Evolutionary conservation across 2,888 invertebrate species (phyloP), one percentile per base, ranked within the genome.

Genomic region (Herminia tarsipennalis): DNA sequence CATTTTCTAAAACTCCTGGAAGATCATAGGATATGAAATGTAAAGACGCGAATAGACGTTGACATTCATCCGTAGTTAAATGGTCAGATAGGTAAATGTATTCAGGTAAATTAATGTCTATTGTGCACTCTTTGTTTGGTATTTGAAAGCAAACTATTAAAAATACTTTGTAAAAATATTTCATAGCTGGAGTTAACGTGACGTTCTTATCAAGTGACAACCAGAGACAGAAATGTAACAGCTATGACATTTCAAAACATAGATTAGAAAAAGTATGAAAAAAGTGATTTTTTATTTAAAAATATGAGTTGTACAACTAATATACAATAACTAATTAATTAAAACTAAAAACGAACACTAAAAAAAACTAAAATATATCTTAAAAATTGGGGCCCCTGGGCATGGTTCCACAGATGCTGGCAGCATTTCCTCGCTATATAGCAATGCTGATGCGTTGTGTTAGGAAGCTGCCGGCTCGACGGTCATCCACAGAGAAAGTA

Each of bases 61-160:
- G 85, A 65, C 94, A 95, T 77, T 94, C 94, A 59, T 85, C 79
- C 5, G 73, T 69, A 35, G 92, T 88, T 54, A 95, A 75, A 69
- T 92, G 93, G 41, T 92, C 88, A 14, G 94, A 92, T 42, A 95
- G 64, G 66, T 94, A 93, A 50, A 67, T 46, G 45, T 79, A 81
- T 47, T 84, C 75, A 27, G 64, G 36, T 42, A 65, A 34, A 52
- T 70, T 70, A 41, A 86, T 75, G 34, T 88, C 86, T 50, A 86
- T 76, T 25, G 83, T 78, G 47, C 81, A 76, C 37, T 64, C 54
- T 38, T 46, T 54, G 36, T 50, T 39, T 34, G 48, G 56, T 56
- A 66, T 46, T 39, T 53, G 50, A 9, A 61, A 28, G 40, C 17
- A 66, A 21, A 63, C 29, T 28, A 70, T 21, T 58, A 92, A 81